phyloP scores from a whole-genome alignment of 2,113 vertebrate genomes.

The Ciconia maguari region DNA sequence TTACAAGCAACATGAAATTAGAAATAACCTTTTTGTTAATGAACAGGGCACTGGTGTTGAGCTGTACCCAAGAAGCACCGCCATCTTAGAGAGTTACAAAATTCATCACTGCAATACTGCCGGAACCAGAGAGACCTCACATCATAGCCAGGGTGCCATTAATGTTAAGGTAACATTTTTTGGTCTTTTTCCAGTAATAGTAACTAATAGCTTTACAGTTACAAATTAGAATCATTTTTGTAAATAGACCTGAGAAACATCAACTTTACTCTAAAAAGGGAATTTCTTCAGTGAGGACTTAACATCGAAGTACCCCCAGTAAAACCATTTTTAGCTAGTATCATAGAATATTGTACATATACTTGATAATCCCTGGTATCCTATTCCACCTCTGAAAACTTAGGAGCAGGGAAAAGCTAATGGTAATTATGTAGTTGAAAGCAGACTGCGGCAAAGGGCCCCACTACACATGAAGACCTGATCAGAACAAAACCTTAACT shows the following conservation, averaged over 20 bases:
- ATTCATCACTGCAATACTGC: slow-evolving; percentile 66
- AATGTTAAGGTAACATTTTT: slow-evolving; percentile 52
- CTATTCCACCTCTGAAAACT: background rate
- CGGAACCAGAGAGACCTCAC: slow-evolving; percentile 38
- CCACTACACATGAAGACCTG: background rate
- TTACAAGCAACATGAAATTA: background rate
- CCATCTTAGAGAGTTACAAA: slow-evolving; percentile 58
- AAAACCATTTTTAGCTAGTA: background rate
- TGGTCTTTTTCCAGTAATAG: background rate
- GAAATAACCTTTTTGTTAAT: background rate
- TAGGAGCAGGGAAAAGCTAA: background rate
- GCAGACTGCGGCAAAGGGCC: background rate
- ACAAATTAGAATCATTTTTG: background rate
- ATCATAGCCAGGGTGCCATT: slow-evolving; percentile 51
- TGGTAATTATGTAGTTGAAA: background rate
- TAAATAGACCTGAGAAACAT: background rate
- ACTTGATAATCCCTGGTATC: background rate
- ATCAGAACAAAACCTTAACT: background rate
- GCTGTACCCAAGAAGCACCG: slow-evolving; percentile 58
- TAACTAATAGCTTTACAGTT: background rate
- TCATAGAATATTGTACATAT: background rate
- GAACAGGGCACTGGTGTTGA: slow-evolving; percentile 60
- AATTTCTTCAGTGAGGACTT: background rate
- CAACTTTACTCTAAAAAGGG: background rate
- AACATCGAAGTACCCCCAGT: background rate